These are phyloP conservation scores for Electrona antarctica DNA, from an alignment of 2,113 vertebrate species.

Conservation along the genomic window DNA sequence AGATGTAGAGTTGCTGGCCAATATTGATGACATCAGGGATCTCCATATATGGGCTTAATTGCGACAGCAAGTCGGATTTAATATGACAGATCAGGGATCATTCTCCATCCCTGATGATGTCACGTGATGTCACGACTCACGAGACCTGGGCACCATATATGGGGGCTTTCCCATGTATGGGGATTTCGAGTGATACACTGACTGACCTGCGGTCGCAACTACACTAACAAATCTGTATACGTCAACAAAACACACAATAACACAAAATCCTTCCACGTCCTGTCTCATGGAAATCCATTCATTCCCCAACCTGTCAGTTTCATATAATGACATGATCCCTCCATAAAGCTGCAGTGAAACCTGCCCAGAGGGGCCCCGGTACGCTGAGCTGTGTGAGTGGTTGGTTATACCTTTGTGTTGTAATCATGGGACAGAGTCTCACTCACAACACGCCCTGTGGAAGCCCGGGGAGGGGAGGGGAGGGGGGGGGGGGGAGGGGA, in stretches of 20 bases:
- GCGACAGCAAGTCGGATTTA: too few species aligned
- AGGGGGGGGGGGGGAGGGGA: neutral
- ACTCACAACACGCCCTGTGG: conserved; percentile 18
- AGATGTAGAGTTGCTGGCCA: too few species aligned
- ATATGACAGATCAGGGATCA: too few species aligned
- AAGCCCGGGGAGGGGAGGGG: conserved; percentile 16
- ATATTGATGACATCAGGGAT: too few species aligned
- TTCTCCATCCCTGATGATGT: too few species aligned
- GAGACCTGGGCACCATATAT: too few species aligned
- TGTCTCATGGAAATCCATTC: conserved; percentile 38
- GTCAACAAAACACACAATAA: conserved; percentile 33
- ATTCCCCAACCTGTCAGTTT: conserved; percentile 38
- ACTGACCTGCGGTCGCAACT: too few species aligned
- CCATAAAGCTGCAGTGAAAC: conserved; percentile 40
- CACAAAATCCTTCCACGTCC: conserved; percentile 34
- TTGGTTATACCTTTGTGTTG: conserved; percentile 59
- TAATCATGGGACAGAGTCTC: conserved; percentile 42
- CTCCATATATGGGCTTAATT: too few species aligned
- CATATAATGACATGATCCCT: conserved; percentile 25
- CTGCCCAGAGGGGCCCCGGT: conserved; percentile 39
- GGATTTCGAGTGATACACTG: too few species aligned
- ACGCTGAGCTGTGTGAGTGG: conserved; percentile 58
- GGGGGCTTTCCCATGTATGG: too few species aligned
- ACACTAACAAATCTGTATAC: conserved; percentile 47
- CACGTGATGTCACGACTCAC: too few species aligned